Base-by-base conservation (phyloP, 2,113 vertebrate species). In the Pseudopodoces humilis region DNA sequence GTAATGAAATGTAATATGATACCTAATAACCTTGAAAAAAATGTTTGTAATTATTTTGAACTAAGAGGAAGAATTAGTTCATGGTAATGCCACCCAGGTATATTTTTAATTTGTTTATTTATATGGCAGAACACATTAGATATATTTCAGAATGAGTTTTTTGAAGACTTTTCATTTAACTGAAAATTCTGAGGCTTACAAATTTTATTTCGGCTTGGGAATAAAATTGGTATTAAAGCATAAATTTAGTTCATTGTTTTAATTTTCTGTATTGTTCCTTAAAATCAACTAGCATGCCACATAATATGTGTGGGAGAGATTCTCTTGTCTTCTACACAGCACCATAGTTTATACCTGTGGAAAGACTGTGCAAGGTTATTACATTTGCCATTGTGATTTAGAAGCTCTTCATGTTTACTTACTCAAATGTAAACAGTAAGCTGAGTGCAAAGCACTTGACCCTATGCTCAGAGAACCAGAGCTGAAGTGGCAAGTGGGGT, bases 401-500 rank as follows among this genome's bases (percentile, higher is more conserved):
- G 87, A 84, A 91, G 77, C 76, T 88, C 88, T 83, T 90, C 14
- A 39, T 90, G 78, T 92, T 93, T 92, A 75, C 88, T 90, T 94
- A 86, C 49, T 77, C 52, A 90, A 94, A 91, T 90, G 88, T 96
- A 92, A 96, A 96, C 77, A 94, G 53, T 60, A 63, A 78, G 43
- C 53, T 71, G 58, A 88, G 72, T 75, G 70, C 55, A 60, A 55
- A 92, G 59, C 79, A 94, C 88, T 95, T 90, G 84, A 94, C 82
- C 62, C 65, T 71, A 4, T 67, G 52, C 88, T 95, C 47, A 46
- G 88, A 92, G 80, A 89, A 95, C 70, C 71, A 65, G 55, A 81
- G 50, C n/a, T 90, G 63, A 94, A 68, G 93, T 53, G 92, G 88
- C 87, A 86, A 86, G 39, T 86, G 78, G 71, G 90, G 80, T 94